Evolutionary conservation across 1,140 invertebrate genomes (phyloP), one percentile per base, ranked within the genome.

Genomic region (Philopotamus ludificatus): DNA sequence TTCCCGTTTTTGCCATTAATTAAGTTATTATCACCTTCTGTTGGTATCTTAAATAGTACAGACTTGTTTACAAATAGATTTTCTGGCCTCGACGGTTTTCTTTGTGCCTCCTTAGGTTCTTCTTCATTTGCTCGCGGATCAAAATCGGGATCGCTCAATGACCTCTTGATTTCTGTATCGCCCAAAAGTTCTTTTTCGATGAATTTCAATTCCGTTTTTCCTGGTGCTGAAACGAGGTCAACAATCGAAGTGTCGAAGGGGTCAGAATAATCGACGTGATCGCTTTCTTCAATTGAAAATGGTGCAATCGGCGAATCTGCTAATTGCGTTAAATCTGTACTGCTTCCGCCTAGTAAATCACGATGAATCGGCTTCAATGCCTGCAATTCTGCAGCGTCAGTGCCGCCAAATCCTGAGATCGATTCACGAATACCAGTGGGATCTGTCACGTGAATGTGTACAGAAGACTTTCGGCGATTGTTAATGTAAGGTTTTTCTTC

Each of bases 211-310:
- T 93, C 91, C 9, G 87, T 83, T 77, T 87, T 86, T 59, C 89
- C 87, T 1, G 90, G 89, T 63, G 86, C 84, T 44, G 85, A 82
- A 16, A 87, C 78, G 22, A 85, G 84, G 72, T 89, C 84, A 7
- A 92, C 83, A 10, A 85, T 84, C 0, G 91, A 92, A 2, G 92
- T 94, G 72, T 94, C 91, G 70, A 94, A 94, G 0, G 91, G 92
- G 82, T 94, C 92, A 15, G 87, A 85, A 71, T 91, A 88, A 45
- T 81, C 83, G 12, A 83, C 75, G 45, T 82, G 79, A 66, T 81
- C 76, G 45, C 82, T 79, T 20, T 81, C 74, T 66, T 83, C 81
- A 16, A 82, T 69, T 12, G 75, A 63, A 26, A 73, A 64, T 0
- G 89, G 90, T 59, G 84, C 79, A 45, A 91, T 84, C 0, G 89